These are phyloP conservation scores for Lathamus discolor DNA, from an alignment of 2,113 vertebrate genomes.

Conservation along the genomic window DNA sequence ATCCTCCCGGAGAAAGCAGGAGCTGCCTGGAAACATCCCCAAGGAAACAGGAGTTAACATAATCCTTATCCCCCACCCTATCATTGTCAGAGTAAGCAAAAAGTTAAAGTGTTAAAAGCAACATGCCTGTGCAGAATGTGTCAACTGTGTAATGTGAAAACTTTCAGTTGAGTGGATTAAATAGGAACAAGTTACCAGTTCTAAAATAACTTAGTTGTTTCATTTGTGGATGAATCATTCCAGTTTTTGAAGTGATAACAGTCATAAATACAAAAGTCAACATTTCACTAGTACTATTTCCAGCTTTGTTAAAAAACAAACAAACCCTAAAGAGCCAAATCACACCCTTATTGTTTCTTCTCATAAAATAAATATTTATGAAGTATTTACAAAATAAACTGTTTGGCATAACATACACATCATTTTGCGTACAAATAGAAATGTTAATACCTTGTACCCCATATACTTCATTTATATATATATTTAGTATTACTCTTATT, in stretches of 20 bases:
- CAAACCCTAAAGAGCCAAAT: neutral
- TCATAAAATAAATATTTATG: neutral
- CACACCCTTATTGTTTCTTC: neutral
- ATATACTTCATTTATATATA: neutral
- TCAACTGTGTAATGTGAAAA: neutral
- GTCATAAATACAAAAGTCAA: neutral
- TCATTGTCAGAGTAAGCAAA: neutral
- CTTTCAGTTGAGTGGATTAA: neutral
- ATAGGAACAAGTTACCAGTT: neutral
- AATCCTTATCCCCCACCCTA: accelerated
- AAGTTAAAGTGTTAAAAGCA: neutral
- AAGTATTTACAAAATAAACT: neutral
- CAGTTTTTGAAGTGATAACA: neutral
- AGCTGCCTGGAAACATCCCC: constrained; percentile 56
- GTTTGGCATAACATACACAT: neutral
- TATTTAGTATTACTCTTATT: neutral
- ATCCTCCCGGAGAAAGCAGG: constrained; percentile 54
- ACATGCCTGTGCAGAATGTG: neutral
- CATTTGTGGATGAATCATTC: neutral
- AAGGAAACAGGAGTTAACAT: neutral
- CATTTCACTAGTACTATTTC: neutral
- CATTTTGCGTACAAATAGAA: neutral
- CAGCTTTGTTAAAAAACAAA: neutral
- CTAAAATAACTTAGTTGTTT: neutral
- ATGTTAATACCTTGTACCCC: accelerated